Evolutionary conservation across 2,797 vertebrate genomes (phyloP).

Genomic region (Enteromius anoplus): DNA sequence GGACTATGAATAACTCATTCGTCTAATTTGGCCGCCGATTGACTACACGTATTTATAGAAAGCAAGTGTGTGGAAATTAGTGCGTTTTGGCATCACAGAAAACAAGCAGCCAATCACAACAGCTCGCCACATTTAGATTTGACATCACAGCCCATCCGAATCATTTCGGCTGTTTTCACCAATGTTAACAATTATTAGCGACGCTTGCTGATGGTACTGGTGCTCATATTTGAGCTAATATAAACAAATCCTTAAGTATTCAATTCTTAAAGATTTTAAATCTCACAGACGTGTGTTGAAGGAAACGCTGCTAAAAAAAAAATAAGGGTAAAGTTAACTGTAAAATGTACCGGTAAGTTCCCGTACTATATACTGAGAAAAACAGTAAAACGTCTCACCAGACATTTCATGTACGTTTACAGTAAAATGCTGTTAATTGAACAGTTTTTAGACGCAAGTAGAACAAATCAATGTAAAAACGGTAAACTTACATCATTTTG

Average conservation of each 20-base stretch:
- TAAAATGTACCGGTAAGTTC: too few relatives aligned
- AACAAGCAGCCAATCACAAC: slow-evolving; percentile 13
- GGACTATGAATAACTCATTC: neutral
- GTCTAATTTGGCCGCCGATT: neutral
- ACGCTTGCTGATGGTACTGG: neutral
- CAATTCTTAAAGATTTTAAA: neutral
- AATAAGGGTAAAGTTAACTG: too few relatives aligned
- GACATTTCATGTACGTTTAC: too few relatives aligned
- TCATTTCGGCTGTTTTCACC: neutral
- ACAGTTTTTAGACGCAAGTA: too few relatives aligned
- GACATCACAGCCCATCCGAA: neutral
- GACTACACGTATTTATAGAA: neutral
- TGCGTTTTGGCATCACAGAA: neutral
- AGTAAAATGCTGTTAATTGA: too few relatives aligned
- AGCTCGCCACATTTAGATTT: neutral
- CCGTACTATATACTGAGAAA: too few relatives aligned
- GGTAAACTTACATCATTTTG: too few relatives aligned
- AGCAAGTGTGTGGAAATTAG: slow-evolving; percentile 11
- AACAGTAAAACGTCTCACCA: too few relatives aligned
- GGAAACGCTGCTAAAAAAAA: too few relatives aligned
- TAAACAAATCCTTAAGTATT: neutral
- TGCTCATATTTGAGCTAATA: neutral
- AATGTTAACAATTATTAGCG: neutral
- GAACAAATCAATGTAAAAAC: too few relatives aligned
- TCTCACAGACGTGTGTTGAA: neutral